phyloP scores from a whole-genome alignment of 2,888 invertebrate genomes.

The Nomada fabriciana region DNA sequence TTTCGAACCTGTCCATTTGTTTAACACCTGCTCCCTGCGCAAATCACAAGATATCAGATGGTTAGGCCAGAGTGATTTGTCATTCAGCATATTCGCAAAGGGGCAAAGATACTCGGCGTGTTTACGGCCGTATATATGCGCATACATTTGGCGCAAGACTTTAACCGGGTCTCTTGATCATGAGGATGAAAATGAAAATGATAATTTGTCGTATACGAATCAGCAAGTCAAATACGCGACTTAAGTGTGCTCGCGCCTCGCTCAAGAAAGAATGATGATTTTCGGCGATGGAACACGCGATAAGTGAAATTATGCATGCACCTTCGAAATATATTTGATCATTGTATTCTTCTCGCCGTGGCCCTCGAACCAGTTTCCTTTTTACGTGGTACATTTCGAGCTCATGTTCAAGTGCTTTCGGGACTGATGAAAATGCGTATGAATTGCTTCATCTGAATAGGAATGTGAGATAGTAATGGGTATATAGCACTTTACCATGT shows the following conservation, averaged over 20 bases:
- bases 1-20: background rate
- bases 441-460: background rate
- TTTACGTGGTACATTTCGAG: background rate
- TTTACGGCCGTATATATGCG: slow-evolving; percentile 63
- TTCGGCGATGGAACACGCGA: slow-evolving; percentile 25
- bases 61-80: slow-evolving; percentile 48
- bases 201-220: slow-evolving; percentile 66
- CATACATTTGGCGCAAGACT: slow-evolving; percentile 65
- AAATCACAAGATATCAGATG: slow-evolving; percentile 30
- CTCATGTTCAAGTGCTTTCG: background rate
- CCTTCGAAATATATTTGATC: slow-evolving; percentile 28
- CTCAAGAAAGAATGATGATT: slow-evolving; percentile 54
- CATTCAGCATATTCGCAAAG: slow-evolving; percentile 54
- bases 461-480: too few relatives aligned
- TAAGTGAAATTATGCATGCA: slow-evolving; percentile 50
- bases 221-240: slow-evolving; percentile 62
- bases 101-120: slow-evolving; percentile 60
- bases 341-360: background rate
- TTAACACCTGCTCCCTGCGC: background rate
- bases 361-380: slow-evolving; percentile 25
- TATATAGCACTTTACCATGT: too few relatives aligned
- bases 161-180: slow-evolving; percentile 61
- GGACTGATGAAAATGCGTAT: background rate
- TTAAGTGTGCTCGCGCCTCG: slow-evolving; percentile 19
- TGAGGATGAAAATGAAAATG: slow-evolving; percentile 65